Evolutionary conservation across 2,797 vertebrate species (phyloP).

Genomic region (Hypotaenidia okinawae): DNA sequence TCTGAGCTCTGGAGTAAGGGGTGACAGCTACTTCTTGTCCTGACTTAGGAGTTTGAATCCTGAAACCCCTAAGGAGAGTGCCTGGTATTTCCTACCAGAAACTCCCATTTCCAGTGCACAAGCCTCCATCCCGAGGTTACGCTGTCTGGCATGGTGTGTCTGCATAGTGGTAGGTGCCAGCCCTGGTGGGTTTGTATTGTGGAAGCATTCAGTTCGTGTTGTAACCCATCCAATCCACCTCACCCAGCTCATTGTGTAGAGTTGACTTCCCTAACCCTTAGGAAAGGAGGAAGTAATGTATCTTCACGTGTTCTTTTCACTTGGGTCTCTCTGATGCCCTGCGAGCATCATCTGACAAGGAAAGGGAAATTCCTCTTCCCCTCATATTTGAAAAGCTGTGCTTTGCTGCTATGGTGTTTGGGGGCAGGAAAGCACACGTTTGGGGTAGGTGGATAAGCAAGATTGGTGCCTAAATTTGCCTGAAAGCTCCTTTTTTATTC

Average conservation of each 20-base stretch:
- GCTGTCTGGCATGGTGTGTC: accelerated
- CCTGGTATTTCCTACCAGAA: background rate
- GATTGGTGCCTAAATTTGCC: background rate
- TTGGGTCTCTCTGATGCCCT: background rate
- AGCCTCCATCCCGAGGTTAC: background rate
- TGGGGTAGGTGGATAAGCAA: background rate
- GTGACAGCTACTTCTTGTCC: background rate
- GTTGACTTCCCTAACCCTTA: background rate
- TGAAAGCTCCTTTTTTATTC: slow-evolving; percentile 8
- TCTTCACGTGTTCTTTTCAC: background rate
- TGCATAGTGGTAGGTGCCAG: background rate
- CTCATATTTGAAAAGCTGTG: background rate
- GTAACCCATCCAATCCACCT: background rate
- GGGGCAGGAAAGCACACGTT: slow-evolving; percentile 19
- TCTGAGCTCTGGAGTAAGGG: background rate
- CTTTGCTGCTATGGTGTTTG: background rate
- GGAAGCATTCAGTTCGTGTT: background rate
- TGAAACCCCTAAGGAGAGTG: background rate
- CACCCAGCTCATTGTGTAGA: background rate
- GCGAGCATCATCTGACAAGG: background rate
- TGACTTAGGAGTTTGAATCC: background rate
- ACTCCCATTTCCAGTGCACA: background rate
- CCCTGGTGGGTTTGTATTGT: background rate
- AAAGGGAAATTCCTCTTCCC: background rate
- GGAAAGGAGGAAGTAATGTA: background rate